Conservation (phyloP, 2,113 vertebrate genomes). For the Mirza zaza region DNA sequence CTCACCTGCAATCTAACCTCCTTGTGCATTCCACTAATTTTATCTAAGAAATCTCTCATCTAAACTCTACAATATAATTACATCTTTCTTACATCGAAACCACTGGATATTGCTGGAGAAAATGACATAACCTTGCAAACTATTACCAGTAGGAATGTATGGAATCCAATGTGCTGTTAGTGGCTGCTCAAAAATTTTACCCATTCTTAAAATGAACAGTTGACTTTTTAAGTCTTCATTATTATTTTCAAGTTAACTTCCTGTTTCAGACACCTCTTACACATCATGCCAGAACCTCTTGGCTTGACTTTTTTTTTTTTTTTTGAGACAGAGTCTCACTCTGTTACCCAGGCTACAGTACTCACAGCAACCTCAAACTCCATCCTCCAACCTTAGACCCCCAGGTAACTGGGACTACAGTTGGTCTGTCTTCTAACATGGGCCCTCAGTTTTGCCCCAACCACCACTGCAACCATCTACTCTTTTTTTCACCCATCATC, state of each 20-base stretch:
- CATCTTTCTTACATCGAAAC: neutral
- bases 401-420: too few species aligned
- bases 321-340: too few species aligned
- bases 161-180: neutral
- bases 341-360: too few species aligned
- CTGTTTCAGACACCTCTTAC: neutral
- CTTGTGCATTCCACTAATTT: neutral
- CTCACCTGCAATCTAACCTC: neutral
- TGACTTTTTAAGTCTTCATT: neutral
- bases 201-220: neutral
- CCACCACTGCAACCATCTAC: neutral
- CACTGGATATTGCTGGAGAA: neutral
- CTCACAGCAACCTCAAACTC: too few species aligned
- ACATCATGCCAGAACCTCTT: neutral
- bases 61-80: neutral
- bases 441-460: neutral
- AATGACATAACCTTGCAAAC: neutral
- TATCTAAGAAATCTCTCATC: neutral
- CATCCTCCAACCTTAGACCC: too few species aligned
- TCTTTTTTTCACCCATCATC: neutral
- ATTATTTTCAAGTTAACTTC: constrained; percentile 5
- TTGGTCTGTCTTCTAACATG: neutral
- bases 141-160: neutral
- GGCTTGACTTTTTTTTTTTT: neutral
- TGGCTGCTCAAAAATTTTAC: neutral